Base-by-base conservation (phyloP, 2,113 vertebrate species). In the Ophthalmotilapia sp. region DNA sequence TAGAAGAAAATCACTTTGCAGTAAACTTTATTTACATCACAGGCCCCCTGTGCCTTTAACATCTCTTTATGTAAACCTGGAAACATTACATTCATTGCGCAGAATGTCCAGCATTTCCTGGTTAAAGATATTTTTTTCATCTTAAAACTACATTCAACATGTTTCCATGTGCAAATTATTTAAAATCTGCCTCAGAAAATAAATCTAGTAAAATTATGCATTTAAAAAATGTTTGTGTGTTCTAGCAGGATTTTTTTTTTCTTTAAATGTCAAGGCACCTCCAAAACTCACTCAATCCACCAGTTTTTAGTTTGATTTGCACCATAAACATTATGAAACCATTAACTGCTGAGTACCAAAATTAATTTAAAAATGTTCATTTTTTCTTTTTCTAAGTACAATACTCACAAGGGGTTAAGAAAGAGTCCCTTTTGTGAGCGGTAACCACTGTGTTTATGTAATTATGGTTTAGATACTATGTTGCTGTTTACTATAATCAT, bases 61-160 rank as follows among this genome's bases (percentile, higher is more conserved):
- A 58, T 47, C 6, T 85, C 14, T 86, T 83, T 49, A 87, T 85
- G 80, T 89, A 82, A 79, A 85, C 81, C 79, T 83, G 90, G 29
- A 81, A 86, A 93, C 29, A 83, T 88, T 94, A 87, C 83, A 93
- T 93, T 93, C 88, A 94, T 75, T 40, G 10, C 11, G 87, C 82
- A 91, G 31, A 96, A 96, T 96, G 94, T 90, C 95, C 96, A 95
- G 95, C 96, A 96, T 96, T 96, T 93, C 75, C 54, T 84, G 53
- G 17, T 88, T 53, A 77, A 70, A 84, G 77, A 45, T 6, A 31
- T n/a, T 15, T 29, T 51, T 81, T 81, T 51, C 19, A 62, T 79
- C 62, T 86, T 79, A 51, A 68, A 84, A 85, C 7, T 88, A 60
- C 86, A 94, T 91, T 90, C 86, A 92, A 85, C 73, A 29, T 42